A percentile compares a stretch with the other conserved stretches of the same genome.
Conservation (phyloP, 2,113 vertebrate genomes). For the Tupaia tana region DNA sequence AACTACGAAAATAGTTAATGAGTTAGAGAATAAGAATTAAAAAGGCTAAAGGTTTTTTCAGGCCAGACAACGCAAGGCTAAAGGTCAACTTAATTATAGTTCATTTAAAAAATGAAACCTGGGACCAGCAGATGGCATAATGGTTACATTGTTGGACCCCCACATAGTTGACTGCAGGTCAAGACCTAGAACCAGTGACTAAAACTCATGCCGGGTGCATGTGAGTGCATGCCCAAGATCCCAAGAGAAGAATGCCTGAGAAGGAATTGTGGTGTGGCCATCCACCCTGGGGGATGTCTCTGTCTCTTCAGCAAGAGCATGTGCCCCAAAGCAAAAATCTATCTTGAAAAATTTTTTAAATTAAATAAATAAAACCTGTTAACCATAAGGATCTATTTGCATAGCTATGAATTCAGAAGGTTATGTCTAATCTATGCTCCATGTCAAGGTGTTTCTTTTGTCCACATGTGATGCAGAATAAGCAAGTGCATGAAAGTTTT, state of each 20-base stretch:
- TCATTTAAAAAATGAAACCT: not conserved
- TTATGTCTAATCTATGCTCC: not conserved
- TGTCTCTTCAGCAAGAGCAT: too few species aligned
- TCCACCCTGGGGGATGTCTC: too few species aligned
- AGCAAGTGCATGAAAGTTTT: conserved; percentile 2
- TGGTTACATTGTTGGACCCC: too few species aligned
- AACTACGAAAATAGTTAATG: conserved; percentile 17
- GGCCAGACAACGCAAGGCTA: not conserved
- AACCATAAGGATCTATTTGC: not conserved
- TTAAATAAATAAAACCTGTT: not conserved
- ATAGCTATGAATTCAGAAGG: conserved; percentile 9
- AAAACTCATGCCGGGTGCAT: too few species aligned
- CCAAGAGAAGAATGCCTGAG: too few species aligned
- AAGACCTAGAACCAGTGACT: too few species aligned
- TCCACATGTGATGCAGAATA: conserved; percentile 26
- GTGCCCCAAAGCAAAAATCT: too few species aligned
- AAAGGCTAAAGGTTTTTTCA: conserved; percentile 6
- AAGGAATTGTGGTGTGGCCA: too few species aligned
- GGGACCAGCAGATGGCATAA: too few species aligned
- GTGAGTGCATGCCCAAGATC: too few species aligned
- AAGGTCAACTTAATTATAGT: not conserved
- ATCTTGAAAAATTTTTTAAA: too few species aligned
- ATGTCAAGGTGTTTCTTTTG: conserved; percentile 22
- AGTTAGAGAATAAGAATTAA: conserved; percentile 24
- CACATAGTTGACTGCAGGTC: too few species aligned